Percentiles rank a stretch among this genome's conserved stretches.
These are phyloP conservation scores for Thaleichthys pacificus DNA, from an alignment of 2,797 vertebrate species.

Conservation along the genomic window DNA sequence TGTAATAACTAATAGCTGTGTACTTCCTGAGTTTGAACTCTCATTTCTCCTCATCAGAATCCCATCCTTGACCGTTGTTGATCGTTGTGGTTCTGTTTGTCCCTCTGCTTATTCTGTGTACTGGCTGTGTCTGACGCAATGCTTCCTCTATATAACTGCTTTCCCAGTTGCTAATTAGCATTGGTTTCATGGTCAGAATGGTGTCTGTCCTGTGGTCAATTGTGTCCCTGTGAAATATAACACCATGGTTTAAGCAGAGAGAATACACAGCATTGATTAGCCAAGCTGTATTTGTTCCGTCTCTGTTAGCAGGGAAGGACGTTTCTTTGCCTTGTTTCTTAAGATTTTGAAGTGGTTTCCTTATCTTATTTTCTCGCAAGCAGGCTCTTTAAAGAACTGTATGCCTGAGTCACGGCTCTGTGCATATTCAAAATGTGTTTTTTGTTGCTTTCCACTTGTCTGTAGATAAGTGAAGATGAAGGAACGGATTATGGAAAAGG, in stretches of 20 bases:
- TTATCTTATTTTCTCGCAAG: conserved; percentile 27
- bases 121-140: conserved; percentile 1
- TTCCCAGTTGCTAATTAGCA: conserved; percentile 73
- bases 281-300: conserved; percentile 66
- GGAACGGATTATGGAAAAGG: conserved; percentile 8
- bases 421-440: not conserved
- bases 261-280: conserved; percentile 71
- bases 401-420: not conserved
- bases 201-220: conserved; percentile 67
- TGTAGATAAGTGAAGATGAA: not conserved
- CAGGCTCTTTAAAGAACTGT: conserved; percentile 2
- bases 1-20: too few species aligned
- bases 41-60: not conserved
- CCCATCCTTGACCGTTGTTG: not conserved
- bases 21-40: too few species aligned
- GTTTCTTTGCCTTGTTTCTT: conserved; percentile 69
- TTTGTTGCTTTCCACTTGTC: conserved; percentile 16
- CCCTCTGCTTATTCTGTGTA: not conserved
- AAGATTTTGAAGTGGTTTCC: conserved; percentile 54
- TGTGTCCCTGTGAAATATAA: conserved; percentile 73
- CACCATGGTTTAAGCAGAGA: conserved; percentile 68
- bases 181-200: conserved; percentile 70
- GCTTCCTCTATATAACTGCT: conserved; percentile 15
- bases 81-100: not conserved
- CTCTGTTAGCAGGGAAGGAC: conserved; percentile 61